Conservation (phyloP, 35 echinoderm and acorn worm genomes). For the Holothuria glaberrima region DNA sequence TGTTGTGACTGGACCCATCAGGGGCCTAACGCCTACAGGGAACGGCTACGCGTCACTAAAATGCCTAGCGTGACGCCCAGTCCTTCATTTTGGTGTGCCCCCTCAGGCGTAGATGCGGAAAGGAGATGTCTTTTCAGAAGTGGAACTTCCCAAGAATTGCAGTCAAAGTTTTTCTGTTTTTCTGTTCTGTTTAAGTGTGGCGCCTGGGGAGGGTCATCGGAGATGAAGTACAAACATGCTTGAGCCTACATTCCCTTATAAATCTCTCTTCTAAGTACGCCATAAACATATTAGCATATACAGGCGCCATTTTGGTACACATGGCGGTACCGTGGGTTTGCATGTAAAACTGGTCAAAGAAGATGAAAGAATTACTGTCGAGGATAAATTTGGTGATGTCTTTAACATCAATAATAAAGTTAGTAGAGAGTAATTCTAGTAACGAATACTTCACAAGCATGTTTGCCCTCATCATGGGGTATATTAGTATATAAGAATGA, state of each 20-base stretch:
- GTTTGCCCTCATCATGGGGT: not conserved
- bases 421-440: not conserved
- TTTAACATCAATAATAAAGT: not conserved
- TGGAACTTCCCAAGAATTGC: no score
- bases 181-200: no score
- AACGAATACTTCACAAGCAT: slow-evolving; percentile 6
- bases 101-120: no score
- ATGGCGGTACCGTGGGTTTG: slow-evolving; percentile 20
- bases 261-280: not conserved
- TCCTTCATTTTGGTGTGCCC: no score
- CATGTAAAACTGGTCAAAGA: not conserved
- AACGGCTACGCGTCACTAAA: no score
- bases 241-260: not conserved
- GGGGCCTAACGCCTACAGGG: no score
- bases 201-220: no score
- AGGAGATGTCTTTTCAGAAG: no score
- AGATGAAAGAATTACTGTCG: slow-evolving; percentile 26
- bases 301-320: slow-evolving; percentile 13
- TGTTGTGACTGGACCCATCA: no score
- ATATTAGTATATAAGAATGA: slow-evolving; percentile 20
- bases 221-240: no score
- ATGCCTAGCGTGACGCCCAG: no score
- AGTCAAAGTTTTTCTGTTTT: no score
- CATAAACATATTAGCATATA: slow-evolving; percentile 31
- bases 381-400: slow-evolving; percentile 17